phyloP scores from a whole-genome alignment of 2,888 invertebrate species.

The Mallateleia sp. region DNA sequence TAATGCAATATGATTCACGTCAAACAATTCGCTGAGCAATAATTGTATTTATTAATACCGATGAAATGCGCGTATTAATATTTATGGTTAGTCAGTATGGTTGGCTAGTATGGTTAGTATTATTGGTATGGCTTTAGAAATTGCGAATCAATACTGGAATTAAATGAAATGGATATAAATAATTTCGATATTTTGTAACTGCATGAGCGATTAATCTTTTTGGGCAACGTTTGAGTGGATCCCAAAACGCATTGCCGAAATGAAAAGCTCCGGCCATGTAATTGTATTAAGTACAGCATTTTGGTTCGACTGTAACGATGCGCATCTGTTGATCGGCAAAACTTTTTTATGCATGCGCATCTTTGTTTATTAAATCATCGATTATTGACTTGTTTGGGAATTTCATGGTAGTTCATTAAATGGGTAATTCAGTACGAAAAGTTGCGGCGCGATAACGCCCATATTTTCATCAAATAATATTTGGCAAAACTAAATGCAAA shows the following conservation, averaged over 20 bases:
- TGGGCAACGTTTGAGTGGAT: background rate
- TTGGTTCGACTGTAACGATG: background rate
- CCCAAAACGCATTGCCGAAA: background rate
- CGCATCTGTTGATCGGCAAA: background rate
- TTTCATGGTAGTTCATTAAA: background rate
- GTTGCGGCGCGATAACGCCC: background rate
- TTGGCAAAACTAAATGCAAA: background rate
- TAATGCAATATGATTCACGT: background rate
- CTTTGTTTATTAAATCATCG: conserved; percentile 3
- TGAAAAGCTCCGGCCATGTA: background rate
- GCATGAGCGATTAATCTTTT: conserved; percentile 16
- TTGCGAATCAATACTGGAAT: conserved; percentile 10
- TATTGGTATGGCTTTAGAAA: no score
- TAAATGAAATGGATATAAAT: conserved; percentile 22
- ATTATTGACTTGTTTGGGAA: background rate
- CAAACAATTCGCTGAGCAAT: conserved; percentile 10
- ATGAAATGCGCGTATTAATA: conserved; percentile 32
- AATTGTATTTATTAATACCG: conserved; percentile 32
- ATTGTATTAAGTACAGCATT: conserved; percentile 5
- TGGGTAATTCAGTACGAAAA: background rate
- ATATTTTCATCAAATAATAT: background rate
- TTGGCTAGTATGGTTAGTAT: no score
- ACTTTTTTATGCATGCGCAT: background rate
- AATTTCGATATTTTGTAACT: conserved; percentile 1
- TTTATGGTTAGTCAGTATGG: conserved; percentile 39